Conservation (phyloP, 2,113 vertebrate genomes). For the Elachura formosa region DNA sequence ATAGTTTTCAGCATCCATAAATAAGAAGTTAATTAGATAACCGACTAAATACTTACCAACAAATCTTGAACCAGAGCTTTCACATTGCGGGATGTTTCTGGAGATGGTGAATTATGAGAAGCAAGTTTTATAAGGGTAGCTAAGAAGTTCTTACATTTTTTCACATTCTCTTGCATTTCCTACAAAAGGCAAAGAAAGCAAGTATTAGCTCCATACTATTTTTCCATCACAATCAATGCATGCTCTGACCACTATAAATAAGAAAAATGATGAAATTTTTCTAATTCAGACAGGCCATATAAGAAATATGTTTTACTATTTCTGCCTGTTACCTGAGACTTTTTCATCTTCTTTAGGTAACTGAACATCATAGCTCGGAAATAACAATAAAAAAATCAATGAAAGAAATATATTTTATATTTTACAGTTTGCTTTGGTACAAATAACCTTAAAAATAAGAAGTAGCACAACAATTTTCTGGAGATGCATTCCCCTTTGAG, state of each 20-base stretch:
- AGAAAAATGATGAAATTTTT: background rate
- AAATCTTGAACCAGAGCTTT: constrained; percentile 87
- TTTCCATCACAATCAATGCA: background rate
- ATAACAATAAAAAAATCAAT: background rate
- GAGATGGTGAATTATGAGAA: constrained; percentile 84
- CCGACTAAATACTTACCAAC: constrained; percentile 71
- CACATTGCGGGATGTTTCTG: constrained; percentile 85
- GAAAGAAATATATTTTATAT: background rate
- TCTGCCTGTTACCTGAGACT: background rate
- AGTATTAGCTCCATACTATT: background rate
- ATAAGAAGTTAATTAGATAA: background rate
- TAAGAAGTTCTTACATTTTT: constrained; percentile 89
- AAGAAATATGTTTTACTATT: background rate
- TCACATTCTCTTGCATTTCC: constrained; percentile 91
- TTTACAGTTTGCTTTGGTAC: background rate
- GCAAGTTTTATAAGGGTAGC: constrained; percentile 87
- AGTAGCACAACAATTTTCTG: background rate
- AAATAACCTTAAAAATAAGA: background rate
- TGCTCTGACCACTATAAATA: background rate
- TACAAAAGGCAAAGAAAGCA: constrained; percentile 29
- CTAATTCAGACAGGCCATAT: background rate
- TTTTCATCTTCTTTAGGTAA: background rate
- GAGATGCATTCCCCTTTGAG: background rate
- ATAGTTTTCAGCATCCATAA: background rate
- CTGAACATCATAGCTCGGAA: background rate